Evolutionary conservation across 2,797 vertebrate species (phyloP).

Genomic region (Semaprochilodus insignis): DNA sequence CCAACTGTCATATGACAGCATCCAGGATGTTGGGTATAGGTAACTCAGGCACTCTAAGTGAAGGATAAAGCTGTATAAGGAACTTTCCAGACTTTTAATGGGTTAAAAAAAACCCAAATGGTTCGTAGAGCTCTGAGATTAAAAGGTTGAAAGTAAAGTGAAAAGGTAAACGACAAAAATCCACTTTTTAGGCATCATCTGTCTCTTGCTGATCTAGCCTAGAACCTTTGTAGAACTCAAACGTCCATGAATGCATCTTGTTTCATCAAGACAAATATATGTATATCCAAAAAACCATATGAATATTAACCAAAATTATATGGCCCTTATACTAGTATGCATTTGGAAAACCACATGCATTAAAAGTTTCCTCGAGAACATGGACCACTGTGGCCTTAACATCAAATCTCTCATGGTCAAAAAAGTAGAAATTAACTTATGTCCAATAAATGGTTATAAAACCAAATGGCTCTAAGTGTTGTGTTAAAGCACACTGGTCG

Average conservation of each 20-base stretch:
- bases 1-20: too few species aligned
- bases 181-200: not conserved
- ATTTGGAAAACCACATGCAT: not conserved
- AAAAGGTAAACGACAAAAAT: too few species aligned
- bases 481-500: not conserved
- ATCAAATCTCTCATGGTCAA: not conserved
- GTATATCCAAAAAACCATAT: not conserved
- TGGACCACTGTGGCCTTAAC: not conserved
- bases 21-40: too few species aligned
- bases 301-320: not conserved
- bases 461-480: not conserved
- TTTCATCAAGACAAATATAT: not conserved
- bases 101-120: too few species aligned
- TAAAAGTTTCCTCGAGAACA: not conserved
- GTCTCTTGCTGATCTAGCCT: not conserved
- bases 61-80: too few species aligned
- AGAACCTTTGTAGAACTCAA: not conserved
- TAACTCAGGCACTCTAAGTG: too few species aligned
- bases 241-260: too few species aligned
- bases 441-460: not conserved
- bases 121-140: too few species aligned
- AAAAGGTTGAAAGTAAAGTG: too few species aligned
- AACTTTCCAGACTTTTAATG: too few species aligned
- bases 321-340: not conserved
- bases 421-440: not conserved